These are phyloP conservation scores for Cacoxenus indagator DNA, from an alignment of 2,888 invertebrate genomes.

Conservation along the genomic window DNA sequence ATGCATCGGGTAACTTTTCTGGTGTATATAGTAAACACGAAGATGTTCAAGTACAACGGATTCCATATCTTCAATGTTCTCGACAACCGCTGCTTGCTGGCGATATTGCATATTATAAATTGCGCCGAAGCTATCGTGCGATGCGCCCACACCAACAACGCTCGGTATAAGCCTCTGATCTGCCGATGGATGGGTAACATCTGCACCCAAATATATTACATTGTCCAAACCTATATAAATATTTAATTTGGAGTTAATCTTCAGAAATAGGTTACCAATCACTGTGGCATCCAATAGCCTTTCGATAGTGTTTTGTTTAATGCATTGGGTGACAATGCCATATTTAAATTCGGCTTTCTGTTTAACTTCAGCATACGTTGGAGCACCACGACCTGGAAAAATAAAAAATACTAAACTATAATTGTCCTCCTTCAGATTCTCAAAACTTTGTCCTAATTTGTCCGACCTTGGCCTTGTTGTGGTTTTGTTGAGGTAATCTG, in stretches of 20 bases:
- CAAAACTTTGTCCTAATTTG: constrained; percentile 41
- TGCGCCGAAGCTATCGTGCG: constrained; percentile 78
- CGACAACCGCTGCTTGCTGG: constrained; percentile 80
- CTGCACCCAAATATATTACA: constrained; percentile 84
- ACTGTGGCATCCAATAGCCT: constrained; percentile 74
- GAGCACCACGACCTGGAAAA: constrained; percentile 72
- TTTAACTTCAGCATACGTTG: constrained; percentile 74
- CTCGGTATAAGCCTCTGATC: constrained; percentile 75
- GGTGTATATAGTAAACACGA: constrained; percentile 73
- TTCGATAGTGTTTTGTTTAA: constrained; percentile 73
- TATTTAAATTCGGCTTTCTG: constrained; percentile 78
- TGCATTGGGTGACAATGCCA: constrained; percentile 83
- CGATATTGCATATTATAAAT: constrained; percentile 83
- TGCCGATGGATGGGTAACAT: constrained; percentile 93
- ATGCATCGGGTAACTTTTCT: constrained; percentile 68
- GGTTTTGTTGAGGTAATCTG: no score
- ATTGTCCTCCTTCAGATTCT: constrained; percentile 46
- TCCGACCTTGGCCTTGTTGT: constrained; percentile 29
- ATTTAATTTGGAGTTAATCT: constrained; percentile 87
- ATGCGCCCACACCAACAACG: constrained; percentile 83
- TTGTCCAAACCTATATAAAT: constrained; percentile 70
- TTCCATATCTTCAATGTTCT: constrained; percentile 82
- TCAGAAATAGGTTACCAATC: constrained; percentile 80
- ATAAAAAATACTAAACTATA: constrained; percentile 76
- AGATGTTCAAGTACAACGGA: constrained; percentile 79